Evolutionary conservation across 2,888 invertebrate species (phyloP), one percentile per base, ranked within the genome.

Genomic region (Odontothrips loti): DNA sequence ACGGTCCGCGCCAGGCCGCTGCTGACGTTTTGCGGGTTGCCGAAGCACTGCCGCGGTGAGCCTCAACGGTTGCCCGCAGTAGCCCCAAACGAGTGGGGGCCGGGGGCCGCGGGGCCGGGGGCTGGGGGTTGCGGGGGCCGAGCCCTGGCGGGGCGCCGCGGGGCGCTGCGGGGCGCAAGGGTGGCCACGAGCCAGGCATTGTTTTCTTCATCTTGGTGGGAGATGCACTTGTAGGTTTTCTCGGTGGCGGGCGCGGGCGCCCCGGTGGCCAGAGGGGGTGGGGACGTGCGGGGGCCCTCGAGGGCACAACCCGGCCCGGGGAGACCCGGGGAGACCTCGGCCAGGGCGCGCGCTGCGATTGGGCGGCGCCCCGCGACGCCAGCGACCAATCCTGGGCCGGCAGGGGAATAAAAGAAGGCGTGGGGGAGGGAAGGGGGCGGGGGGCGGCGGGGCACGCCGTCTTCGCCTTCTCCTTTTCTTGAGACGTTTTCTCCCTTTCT

Each of bases 401-500:
- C 68, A n/a, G n/a, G 68, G 68, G 68, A 27, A 75, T 75, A 75
- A 75, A 75, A 75, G 68, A 75, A 75, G 68, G 27, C 23, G 68
- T 12, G 81, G 81, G 80, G 81, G 79, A 51, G 51, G 82, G 81
- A 78, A 81, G 80, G 81, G 82, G 81, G 82, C 79, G 82, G 82
- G 81, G 81, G 82, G 79, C 81, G 82, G 79, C 82, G 79, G 82
- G 81, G 81, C 82, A 83, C 84, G 83, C 83, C 83, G 82, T 83
- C 83, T 82, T 83, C 82, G 81, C 80, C 81, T 80, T 80, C 82
- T 81, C 82, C 82, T 82, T 82, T 79, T 82, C 82, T 81, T 82
- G 80, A 83, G 80, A 82, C 82, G 84, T 83, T 83, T 83, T 84
- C 83, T 84, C 84, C 82, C 83, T 82, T 82, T 82, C 83, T 79